Evolutionary conservation across 2,888 invertebrate genomes (phyloP).

Genomic region (Biston betularia): DNA sequence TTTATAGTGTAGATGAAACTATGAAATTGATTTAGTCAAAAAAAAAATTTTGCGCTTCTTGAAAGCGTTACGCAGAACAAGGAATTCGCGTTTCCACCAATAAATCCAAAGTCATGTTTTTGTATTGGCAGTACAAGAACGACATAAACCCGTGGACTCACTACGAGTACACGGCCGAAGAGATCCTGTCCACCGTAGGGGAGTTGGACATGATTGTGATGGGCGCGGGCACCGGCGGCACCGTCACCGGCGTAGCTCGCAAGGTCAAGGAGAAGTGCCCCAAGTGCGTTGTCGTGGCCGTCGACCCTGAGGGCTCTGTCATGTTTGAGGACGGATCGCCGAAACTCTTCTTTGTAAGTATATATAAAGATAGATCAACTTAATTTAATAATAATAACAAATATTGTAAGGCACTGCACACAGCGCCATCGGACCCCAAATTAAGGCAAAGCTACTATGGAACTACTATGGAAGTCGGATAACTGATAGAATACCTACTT

Average conservation of each 20-base stretch:
- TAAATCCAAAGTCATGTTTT: not conserved
- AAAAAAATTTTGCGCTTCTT: no score
- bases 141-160: conserved; percentile 97
- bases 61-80: no score
- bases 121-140: conserved; percentile 89
- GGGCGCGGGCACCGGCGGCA: conserved; percentile 97
- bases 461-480: no score
- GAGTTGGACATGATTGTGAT: conserved; percentile 93
- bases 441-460: no score
- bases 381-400: no score
- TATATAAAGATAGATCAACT: not conserved
- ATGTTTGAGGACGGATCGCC: conserved; percentile 88
- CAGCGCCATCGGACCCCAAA: no score
- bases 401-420: no score
- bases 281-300: conserved; percentile 91
- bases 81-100: not conserved
- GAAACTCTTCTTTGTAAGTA: conserved; percentile 54
- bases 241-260: conserved; percentile 94
- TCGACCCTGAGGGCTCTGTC: conserved; percentile 92
- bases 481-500: no score
- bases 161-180: conserved; percentile 96
- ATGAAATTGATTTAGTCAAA: no score
- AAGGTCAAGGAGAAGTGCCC: conserved; percentile 94
- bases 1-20: no score
- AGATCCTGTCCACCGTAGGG: conserved; percentile 90